Conservation (phyloP, 1,140 invertebrate genomes). For the Lethrus apterus region DNA sequence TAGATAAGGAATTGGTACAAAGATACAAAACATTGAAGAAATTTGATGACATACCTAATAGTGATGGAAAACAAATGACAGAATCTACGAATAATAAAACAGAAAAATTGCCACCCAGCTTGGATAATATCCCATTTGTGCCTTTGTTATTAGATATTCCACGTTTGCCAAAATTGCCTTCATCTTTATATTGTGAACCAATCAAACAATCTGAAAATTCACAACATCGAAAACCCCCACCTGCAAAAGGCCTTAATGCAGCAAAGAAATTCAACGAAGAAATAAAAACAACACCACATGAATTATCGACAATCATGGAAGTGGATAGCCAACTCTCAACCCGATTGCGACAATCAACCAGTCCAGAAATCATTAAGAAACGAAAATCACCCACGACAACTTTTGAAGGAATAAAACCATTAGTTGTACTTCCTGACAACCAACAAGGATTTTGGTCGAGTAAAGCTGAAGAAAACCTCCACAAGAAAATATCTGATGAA, state of each 20-base stretch:
- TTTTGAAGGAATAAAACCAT: neutral
- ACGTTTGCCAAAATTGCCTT: constrained; percentile 31
- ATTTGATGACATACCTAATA: neutral
- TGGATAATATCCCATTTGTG: constrained; percentile 21
- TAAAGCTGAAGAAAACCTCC: neutral
- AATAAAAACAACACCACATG: constrained; percentile 46
- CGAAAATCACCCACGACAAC: constrained; percentile 11
- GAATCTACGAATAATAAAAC: constrained; percentile 5
- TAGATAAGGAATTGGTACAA: constrained; percentile 18
- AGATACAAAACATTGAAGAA: constrained; percentile 17
- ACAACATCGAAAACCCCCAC: constrained; percentile 30
- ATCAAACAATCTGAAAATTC: constrained; percentile 1
- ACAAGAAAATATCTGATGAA: constrained; percentile 32
- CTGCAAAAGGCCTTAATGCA: constrained; percentile 25
- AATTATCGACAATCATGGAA: constrained; percentile 60
- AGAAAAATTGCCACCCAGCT: neutral
- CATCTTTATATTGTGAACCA: neutral
- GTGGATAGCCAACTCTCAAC: constrained; percentile 29
- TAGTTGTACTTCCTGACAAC: constrained; percentile 10
- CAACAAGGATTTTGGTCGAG: constrained; percentile 8
- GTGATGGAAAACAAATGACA: neutral
- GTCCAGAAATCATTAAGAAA: neutral
- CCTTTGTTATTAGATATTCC: constrained; percentile 31
- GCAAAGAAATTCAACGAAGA: constrained; percentile 35
- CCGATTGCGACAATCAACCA: neutral